phyloP scores from a whole-genome alignment of 2,888 invertebrate species.

The Pachymerium ferrugineum region DNA sequence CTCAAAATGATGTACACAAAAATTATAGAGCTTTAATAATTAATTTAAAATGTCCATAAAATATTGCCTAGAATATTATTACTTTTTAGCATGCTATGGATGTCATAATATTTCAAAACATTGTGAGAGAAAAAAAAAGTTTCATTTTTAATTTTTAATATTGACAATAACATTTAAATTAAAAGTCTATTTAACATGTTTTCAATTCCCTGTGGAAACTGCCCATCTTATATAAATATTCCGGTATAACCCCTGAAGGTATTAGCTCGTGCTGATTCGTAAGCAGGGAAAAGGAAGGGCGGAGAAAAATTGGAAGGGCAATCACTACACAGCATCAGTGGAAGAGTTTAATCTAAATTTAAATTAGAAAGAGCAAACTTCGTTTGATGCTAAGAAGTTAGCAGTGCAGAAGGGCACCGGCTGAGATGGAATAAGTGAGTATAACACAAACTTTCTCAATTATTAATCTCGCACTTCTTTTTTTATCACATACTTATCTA shows the following conservation, averaged over 20 bases:
- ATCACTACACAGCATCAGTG: conserved; percentile 25
- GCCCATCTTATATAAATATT: too few species aligned
- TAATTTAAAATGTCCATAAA: conserved; percentile 11
- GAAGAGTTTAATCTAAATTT: conserved; percentile 24
- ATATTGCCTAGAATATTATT: background rate
- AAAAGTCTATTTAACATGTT: too few species aligned
- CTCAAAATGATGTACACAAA: background rate
- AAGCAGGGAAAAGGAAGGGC: conserved; percentile 6
- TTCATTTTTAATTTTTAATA: too few species aligned
- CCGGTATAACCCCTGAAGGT: background rate
- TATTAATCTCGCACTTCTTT: conserved; percentile 9
- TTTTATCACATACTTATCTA: background rate
- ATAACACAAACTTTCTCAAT: conserved; percentile 13
- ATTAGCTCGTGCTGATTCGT: background rate
- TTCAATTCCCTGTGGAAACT: too few species aligned
- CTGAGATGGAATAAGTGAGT: conserved; percentile 17
- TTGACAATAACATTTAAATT: too few species aligned
- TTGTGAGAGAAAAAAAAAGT: too few species aligned
- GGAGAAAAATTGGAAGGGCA: conserved; percentile 24
- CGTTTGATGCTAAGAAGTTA: conserved; percentile 22
- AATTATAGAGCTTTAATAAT: conserved; percentile 7
- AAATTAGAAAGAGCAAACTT: conserved; percentile 25
- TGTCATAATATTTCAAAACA: too few species aligned
- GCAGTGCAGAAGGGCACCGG: conserved; percentile 16
- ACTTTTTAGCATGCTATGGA: background rate